These are phyloP conservation scores for Scatophagus argus DNA, from an alignment of 2,113 vertebrate species.

Conservation along the genomic window DNA sequence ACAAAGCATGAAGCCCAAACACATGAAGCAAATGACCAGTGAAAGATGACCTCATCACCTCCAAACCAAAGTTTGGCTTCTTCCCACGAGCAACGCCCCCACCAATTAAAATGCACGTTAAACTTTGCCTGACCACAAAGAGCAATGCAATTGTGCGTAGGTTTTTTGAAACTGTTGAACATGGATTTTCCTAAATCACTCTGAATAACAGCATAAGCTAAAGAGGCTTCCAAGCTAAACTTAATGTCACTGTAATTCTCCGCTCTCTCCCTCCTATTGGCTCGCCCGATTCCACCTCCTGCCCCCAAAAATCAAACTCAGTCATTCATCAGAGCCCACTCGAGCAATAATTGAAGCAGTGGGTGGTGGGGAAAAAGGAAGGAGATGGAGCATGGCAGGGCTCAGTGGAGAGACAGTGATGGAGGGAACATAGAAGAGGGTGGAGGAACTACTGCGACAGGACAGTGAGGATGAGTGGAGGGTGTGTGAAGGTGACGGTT, in stretches of 20 bases:
- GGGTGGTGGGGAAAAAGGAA: slow-evolving; percentile 25
- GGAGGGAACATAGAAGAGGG: slow-evolving; percentile 30
- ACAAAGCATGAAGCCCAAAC: not conserved
- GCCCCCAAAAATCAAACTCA: slow-evolving; percentile 41
- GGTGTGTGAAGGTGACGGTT: slow-evolving; percentile 59
- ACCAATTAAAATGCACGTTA: not conserved
- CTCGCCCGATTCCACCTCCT: not conserved
- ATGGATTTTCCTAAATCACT: slow-evolving; percentile 14
- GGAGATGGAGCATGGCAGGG: slow-evolving; percentile 17
- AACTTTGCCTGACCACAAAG: not conserved
- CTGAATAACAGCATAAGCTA: not conserved
- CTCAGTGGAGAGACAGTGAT: slow-evolving; percentile 33
- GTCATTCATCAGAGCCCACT: slow-evolving; percentile 37
- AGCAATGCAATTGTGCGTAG: not conserved
- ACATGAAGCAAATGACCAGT: not conserved
- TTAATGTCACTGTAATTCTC: slow-evolving; percentile 1
- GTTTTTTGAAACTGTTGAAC: slow-evolving; percentile 3
- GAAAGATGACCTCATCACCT: not conserved
- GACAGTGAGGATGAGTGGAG: slow-evolving; percentile 40
- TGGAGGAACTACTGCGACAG: slow-evolving; percentile 18
- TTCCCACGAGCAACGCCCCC: not conserved
- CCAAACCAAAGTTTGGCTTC: not conserved
- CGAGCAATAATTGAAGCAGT: slow-evolving; percentile 36
- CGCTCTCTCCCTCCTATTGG: not conserved
- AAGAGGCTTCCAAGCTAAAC: slow-evolving; percentile 7